phyloP scores from a whole-genome alignment of 1,140 invertebrate genomes.

The Drosophila parvula region DNA sequence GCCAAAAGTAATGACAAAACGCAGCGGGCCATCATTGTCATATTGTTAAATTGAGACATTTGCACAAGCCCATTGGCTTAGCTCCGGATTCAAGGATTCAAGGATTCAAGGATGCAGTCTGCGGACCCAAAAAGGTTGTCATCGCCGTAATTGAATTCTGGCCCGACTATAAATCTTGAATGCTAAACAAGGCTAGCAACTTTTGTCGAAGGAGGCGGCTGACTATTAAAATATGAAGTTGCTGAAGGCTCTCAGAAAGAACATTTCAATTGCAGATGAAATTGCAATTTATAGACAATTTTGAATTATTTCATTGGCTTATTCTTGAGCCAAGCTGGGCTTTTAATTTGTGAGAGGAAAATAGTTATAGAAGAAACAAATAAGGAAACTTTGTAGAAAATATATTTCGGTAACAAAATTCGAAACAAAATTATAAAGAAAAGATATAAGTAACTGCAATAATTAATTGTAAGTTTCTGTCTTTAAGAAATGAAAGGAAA shows the following conservation, averaged over 20 bases:
- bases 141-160: slow-evolving; percentile 45
- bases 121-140: slow-evolving; percentile 43
- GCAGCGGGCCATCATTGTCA: slow-evolving; percentile 78
- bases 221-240: slow-evolving; percentile 31
- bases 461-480: not conserved
- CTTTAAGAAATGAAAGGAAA: not conserved
- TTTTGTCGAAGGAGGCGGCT: not conserved
- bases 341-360: not conserved
- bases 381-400: not conserved
- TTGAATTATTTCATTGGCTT: slow-evolving; percentile 8
- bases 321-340: not conserved
- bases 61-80: slow-evolving; percentile 38
- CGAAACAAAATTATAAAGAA: not conserved
- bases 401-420: not conserved
- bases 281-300: slow-evolving; percentile 5
- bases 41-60: slow-evolving; percentile 83
- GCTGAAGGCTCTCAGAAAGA: not conserved
- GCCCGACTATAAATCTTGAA: slow-evolving; percentile 44
- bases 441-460: not conserved
- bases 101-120: slow-evolving; percentile 30
- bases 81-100: slow-evolving; percentile 15
- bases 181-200: slow-evolving; percentile 33
- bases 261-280: not conserved
- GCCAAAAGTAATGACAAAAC: slow-evolving; percentile 80
- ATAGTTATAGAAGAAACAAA: not conserved